Conservation (phyloP, 2,113 vertebrate species). For the Halichoerus grypus region DNA sequence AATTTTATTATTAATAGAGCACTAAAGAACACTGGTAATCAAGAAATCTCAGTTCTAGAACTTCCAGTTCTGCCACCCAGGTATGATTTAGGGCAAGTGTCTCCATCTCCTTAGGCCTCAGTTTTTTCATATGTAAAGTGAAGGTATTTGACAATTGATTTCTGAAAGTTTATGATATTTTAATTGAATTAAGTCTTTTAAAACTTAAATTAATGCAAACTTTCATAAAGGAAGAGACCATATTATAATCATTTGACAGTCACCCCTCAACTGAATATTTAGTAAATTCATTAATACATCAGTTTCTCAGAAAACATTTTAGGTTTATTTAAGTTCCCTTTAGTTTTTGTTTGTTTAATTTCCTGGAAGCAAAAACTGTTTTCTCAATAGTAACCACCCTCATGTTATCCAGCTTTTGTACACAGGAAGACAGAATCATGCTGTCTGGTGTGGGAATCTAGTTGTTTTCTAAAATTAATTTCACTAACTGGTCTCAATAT, state of each 20-base stretch:
- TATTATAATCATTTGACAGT: neutral
- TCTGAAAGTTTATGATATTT: neutral
- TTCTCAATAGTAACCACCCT: neutral
- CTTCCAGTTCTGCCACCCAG: neutral
- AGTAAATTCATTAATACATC: neutral
- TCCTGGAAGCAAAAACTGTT: constrained; percentile 23
- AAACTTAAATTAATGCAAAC: neutral
- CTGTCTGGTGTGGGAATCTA: neutral
- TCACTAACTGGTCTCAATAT: neutral
- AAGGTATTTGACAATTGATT: neutral
- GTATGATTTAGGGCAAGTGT: neutral
- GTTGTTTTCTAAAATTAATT: constrained; percentile 50
- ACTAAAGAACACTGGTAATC: neutral
- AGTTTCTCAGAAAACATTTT: constrained; percentile 19
- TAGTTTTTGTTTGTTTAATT: neutral
- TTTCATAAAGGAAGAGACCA: constrained; percentile 41
- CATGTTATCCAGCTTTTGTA: neutral
- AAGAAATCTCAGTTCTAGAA: neutral
- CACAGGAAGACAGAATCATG: neutral
- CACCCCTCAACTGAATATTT: neutral
- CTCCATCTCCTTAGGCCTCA: neutral
- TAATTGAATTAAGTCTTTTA: constrained; percentile 8
- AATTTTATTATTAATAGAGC: neutral
- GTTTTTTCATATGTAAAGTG: neutral
- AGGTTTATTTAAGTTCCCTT: neutral